Base-by-base conservation (phyloP, 1,140 invertebrate species). In the Nilaparvata lugens region DNA sequence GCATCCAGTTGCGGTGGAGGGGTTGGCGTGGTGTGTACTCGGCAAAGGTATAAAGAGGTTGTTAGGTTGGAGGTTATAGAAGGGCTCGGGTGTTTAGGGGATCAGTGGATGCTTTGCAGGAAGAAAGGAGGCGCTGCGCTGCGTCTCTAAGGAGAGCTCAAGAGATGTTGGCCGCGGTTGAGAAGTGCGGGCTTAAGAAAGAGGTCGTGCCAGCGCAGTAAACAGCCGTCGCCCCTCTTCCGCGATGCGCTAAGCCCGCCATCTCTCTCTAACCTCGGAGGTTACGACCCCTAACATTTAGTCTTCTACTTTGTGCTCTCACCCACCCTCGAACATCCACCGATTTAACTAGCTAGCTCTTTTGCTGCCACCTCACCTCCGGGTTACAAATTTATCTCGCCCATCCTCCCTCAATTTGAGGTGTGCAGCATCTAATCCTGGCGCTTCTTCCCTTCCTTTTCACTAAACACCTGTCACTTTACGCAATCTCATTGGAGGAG, bases 271-370 rank as follows among this genome's bases (percentile, higher is more conserved):
- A 3, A 28, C 42, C 42, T 40, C 72, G 68, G 31, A 11, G 31
- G 31, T 35, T 35, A 70, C 72, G 69, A 72, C 72, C 72, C 70
- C 73, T 74, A 72, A 72, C 72, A 74, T 74, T 72, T 67, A 73
- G 25, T 73, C 70, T 64, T 70, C 72, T 72, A 73, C 71, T 71
- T 72, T 70, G 69, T 70, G 72, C 72, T 72, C 71, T 70, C 71
- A 70, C 1, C 18, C 48, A 5, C 53, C n/a, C 72, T 69, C 68
- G 64, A n/a, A 71, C 69, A 69, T 13, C 45, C 6, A 23, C 45
- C 21, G 45, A 48, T 48, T 48, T 48, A 48, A 48, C 45, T 71
- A 71, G 71, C 72, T 70, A 21, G 16, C 52, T 31, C 52, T 31
- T 24, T 53, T 31, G 54, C 31, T 54, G 21, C 19, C 54, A 38